Percentiles rank a stretch among this genome's conserved stretches.
Conservation (phyloP, 2,888 invertebrate species). For the Phaedon cochleariae region DNA sequence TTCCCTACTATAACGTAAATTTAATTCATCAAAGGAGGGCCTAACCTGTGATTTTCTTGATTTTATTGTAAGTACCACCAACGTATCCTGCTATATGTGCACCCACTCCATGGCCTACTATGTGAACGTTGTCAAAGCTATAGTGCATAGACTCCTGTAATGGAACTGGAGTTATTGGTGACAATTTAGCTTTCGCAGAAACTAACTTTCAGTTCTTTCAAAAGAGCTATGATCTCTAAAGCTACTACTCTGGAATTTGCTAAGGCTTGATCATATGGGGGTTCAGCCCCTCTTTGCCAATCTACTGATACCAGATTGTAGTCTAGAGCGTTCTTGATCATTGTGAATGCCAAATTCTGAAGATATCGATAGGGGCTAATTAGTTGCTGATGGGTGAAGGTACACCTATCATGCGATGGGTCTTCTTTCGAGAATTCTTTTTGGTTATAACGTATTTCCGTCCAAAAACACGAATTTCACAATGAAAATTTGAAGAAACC, state of each 20-base stretch:
- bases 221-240: constrained; percentile 61
- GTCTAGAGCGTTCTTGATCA: constrained; percentile 7
- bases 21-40: background rate
- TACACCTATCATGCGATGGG: too few relatives aligned
- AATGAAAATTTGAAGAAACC: too few relatives aligned
- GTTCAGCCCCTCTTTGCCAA: constrained; percentile 65
- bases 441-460: too few relatives aligned
- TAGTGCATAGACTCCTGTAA: constrained; percentile 33
- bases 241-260: constrained; percentile 69
- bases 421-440: too few relatives aligned
- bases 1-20: too few relatives aligned
- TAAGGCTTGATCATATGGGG: constrained; percentile 67
- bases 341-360: background rate
- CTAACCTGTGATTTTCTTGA: constrained; percentile 57
- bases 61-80: constrained; percentile 55
- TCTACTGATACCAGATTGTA: constrained; percentile 64
- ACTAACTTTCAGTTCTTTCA: constrained; percentile 59
- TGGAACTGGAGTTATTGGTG: constrained; percentile 11
- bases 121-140: constrained; percentile 56
- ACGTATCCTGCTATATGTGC: constrained; percentile 66
- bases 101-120: constrained; percentile 65
- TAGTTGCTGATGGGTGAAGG: too few relatives aligned
- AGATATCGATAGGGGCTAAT: background rate
- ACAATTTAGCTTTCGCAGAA: constrained; percentile 11
- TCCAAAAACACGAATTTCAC: too few relatives aligned